Conservation (phyloP, 92 coral and sea anemone species). For the Bergia sp. region DNA sequence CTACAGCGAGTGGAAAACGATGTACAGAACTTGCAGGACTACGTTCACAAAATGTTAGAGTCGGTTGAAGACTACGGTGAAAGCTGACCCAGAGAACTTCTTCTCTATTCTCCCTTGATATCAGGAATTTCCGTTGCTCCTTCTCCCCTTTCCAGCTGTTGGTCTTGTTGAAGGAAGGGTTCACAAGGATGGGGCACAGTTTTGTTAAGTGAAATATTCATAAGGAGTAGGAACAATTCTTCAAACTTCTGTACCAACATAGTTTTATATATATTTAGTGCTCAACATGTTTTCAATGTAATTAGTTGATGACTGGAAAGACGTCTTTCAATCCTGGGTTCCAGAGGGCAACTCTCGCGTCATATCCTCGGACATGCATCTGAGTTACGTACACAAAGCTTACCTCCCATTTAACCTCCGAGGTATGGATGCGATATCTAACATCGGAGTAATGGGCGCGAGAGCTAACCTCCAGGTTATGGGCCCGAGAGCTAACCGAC, state of each 20-base stretch:
- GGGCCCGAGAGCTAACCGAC: too few species aligned
- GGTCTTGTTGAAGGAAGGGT: neutral
- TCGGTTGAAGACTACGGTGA: conserved; percentile 86
- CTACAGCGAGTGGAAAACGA: conserved; percentile 76
- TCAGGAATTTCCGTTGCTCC: neutral
- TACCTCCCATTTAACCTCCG: too few species aligned
- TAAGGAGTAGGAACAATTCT: neutral
- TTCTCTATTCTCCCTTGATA: neutral
- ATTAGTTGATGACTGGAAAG: neutral
- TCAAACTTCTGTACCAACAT: neutral
- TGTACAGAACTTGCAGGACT: conserved; percentile 86
- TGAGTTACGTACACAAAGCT: too few species aligned
- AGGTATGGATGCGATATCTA: too few species aligned
- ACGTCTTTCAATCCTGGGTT: neutral
- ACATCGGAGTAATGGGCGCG: too few species aligned
- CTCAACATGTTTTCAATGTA: neutral
- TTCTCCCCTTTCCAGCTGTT: neutral
- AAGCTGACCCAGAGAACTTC: conserved; percentile 53
- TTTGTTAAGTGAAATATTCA: too few species aligned
- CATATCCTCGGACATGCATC: too few species aligned
- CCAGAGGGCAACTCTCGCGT: neutral
- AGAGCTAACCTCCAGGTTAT: too few species aligned
- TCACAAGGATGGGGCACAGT: too few species aligned
- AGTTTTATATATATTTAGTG: too few species aligned
- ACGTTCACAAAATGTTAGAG: conserved; percentile 89